Base-by-base conservation (phyloP, 2,113 vertebrate species). In the Pygathrix nemaeus region DNA sequence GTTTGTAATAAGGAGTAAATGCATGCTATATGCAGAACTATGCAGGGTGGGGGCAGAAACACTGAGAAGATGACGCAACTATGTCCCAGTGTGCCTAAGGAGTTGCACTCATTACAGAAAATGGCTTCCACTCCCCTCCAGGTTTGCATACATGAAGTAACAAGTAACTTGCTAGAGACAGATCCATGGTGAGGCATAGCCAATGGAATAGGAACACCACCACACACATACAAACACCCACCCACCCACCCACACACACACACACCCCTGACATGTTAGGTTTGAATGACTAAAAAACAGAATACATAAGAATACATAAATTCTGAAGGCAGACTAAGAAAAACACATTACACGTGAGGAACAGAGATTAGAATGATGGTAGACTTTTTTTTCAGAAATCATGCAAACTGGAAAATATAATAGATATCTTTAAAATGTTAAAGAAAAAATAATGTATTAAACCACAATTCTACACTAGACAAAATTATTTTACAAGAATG, bases 1-100 rank as follows among this genome's bases (percentile, higher is more conserved):
- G 75, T 43, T 45, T 95, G 18, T 93, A 61, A 73, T 90, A 70
- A 92, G 72, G 88, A 97, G 92, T 78, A 79, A 90, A 92, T 68
- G 50, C 66, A 50, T 38, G n/a, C 40, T 68, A 21, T 27, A 57
- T 45, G 94, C 43, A 80, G 52, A 96, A 68, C 43, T 66, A 5
- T 35, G 18, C 45, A 76, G 76, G 25, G 30, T 78, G 12, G 23
- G 16, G 64, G 5, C 27, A 35, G 5, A 9, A 88, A 93, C 10
- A 52, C 48, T 12, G 35, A 78, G 68, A 87, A 85, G 52, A 17
- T 40, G 72, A 80, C 68, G 70, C 3, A 59, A 57, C 45, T 20
- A 66, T 68, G 27, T 64, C 3, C 50, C 66, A 75, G 17, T 25
- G 25, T 68, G 23, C 57, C 64, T 80, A 35, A 48, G 21, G 30